Evolutionary conservation across 1,140 invertebrate genomes (phyloP).

Genomic region (Eriosoma lanigerum): DNA sequence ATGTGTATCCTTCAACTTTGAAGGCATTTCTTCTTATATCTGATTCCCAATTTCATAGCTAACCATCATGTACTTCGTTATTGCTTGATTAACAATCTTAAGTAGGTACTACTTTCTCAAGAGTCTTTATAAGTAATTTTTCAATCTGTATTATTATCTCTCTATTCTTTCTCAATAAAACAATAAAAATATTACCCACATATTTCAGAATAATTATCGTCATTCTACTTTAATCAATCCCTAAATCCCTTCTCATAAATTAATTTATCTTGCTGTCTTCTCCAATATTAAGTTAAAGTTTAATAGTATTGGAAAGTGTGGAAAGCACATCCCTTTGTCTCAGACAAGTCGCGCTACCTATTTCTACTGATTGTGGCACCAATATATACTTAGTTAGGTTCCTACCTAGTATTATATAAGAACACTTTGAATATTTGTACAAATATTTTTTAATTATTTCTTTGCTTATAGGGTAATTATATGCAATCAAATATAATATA

Average conservation of each 20-base stretch:
- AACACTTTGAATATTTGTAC: no score
- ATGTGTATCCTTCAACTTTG: neutral
- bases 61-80: slow-evolving; percentile 1
- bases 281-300: slow-evolving; percentile 15
- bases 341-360: neutral
- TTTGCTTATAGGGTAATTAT: no score
- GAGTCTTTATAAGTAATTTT: neutral
- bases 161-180: neutral
- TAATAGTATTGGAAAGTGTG: slow-evolving; percentile 16
- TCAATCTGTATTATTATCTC: slow-evolving; percentile 4
- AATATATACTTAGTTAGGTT: no score
- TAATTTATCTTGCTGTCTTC: neutral
- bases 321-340: slow-evolving; percentile 19
- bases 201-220: neutral
- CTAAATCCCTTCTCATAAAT: neutral
- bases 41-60: neutral
- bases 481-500: no score
- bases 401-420: no score
- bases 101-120: neutral
- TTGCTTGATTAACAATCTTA: neutral
- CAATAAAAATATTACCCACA: neutral
- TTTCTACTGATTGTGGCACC: neutral
- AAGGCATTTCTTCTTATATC: neutral
- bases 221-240: neutral
- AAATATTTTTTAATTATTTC: no score